Conservation (phyloP, 2,797 vertebrate genomes). For the Rhabdomys pumilio region DNA sequence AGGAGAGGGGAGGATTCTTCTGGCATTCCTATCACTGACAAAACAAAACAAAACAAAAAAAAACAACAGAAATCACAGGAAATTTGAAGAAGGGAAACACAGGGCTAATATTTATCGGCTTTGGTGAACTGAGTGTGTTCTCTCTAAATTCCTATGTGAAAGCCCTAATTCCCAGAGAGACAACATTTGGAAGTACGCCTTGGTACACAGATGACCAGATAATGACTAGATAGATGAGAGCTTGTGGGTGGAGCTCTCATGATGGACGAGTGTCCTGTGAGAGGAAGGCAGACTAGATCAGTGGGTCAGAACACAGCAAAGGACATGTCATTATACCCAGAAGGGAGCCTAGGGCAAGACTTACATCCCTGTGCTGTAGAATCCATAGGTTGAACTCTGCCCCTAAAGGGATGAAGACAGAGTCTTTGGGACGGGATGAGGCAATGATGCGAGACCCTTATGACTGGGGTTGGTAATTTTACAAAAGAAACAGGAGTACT, state of each 20-base stretch:
- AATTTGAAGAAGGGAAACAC: not conserved
- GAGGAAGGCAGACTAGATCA: not conserved
- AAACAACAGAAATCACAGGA: not conserved
- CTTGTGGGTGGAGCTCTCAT: not conserved
- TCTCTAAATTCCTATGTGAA: not conserved
- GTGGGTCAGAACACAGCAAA: not conserved
- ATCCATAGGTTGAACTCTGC: no score
- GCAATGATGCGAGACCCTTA: not conserved
- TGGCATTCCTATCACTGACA: not conserved
- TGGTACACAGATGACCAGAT: not conserved
- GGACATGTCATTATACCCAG: not conserved
- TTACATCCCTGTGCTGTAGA: not conserved
- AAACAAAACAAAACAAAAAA: not conserved
- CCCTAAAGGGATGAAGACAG: not conserved
- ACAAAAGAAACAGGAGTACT: not conserved
- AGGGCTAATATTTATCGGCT: not conserved
- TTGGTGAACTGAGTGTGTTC: not conserved
- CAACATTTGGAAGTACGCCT: not conserved
- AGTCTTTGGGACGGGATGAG: not conserved
- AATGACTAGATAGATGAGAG: not conserved
- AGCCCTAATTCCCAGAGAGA: not conserved
- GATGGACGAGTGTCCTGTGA: not conserved
- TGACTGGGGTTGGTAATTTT: not conserved
- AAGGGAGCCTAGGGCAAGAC: not conserved
- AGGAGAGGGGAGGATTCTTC: not conserved